Percentiles rank a stretch among this genome's conserved stretches.
These are phyloP conservation scores for Lagorchestes hirsutus DNA, from an alignment of 2,797 vertebrate genomes.

Conservation along the genomic window DNA sequence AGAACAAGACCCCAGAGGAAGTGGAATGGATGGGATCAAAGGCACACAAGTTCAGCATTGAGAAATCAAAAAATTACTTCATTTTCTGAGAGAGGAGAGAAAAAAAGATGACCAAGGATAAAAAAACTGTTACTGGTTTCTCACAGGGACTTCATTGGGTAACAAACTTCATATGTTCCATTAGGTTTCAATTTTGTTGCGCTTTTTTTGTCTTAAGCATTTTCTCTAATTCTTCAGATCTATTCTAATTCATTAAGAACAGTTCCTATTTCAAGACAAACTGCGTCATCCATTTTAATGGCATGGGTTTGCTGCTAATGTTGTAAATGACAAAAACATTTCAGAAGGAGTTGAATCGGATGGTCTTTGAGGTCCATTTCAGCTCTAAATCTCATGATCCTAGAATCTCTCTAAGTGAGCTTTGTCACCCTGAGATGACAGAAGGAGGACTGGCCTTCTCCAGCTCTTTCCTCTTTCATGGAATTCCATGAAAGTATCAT, in stretches of 20 bases:
- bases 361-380: neutral
- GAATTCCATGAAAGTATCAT: slow-evolving; percentile 24
- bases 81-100: neutral
- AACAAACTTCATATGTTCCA: neutral
- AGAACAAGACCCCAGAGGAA: neutral
- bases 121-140: neutral
- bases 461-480: neutral
- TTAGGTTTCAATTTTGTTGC: slow-evolving; percentile 14
- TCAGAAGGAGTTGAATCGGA: neutral
- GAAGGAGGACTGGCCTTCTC: neutral
- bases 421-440: slow-evolving; percentile 5
- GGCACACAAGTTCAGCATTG: neutral
- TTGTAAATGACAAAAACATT: slow-evolving; percentile 8
- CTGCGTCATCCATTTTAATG: slow-evolving; percentile 39
- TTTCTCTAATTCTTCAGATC: slow-evolving; percentile 47
- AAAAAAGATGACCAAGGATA: neutral
- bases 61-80: neutral
- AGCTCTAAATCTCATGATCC: neutral
- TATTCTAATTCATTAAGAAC: slow-evolving; percentile 29
- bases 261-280: slow-evolving; percentile 48
- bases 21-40: neutral
- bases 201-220: slow-evolving; percentile 40
- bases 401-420: neutral
- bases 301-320: slow-evolving; percentile 6
- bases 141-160: neutral